These are phyloP conservation scores for Crotalus tigris DNA, from an alignment of 2,113 vertebrate species.

Conservation along the genomic window DNA sequence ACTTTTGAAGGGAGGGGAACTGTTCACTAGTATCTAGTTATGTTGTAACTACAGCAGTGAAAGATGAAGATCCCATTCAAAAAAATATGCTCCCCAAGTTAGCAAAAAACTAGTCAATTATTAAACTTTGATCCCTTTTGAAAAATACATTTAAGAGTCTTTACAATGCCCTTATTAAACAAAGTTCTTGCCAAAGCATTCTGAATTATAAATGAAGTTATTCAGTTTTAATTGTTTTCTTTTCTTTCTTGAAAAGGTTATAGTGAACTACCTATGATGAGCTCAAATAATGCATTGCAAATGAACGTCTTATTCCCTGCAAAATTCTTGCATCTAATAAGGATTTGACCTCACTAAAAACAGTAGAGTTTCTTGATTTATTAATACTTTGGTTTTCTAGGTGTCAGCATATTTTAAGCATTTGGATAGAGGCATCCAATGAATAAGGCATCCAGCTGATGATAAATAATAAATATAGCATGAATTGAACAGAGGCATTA, in stretches of 20 bases:
- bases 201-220: conserved; percentile 66
- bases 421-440: conserved; percentile 40
- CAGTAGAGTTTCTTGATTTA: conserved; percentile 68
- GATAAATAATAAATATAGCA: conserved; percentile 53
- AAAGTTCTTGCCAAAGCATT: conserved; percentile 50
- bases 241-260: conserved; percentile 60
- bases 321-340: conserved; percentile 58
- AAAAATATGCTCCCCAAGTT: not conserved
- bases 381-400: conserved; percentile 59
- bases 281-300: conserved; percentile 60
- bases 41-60: not conserved
- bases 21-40: not conserved
- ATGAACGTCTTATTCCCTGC: conserved; percentile 57
- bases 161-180: conserved; percentile 61
- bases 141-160: conserved; percentile 43
- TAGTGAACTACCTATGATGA: conserved; percentile 58
- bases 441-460: conserved; percentile 42
- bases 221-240: conserved; percentile 56
- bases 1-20: not conserved
- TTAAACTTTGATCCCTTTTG: conserved; percentile 1
- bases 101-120: not conserved
- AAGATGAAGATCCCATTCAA: not conserved
- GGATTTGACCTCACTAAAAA: conserved; percentile 64
- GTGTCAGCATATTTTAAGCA: conserved; percentile 50
- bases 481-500: conserved; percentile 54